Evolutionary conservation across 2,113 vertebrate genomes (phyloP), one percentile per base, ranked within the genome.

Genomic region (Mormoops blainvillei): DNA sequence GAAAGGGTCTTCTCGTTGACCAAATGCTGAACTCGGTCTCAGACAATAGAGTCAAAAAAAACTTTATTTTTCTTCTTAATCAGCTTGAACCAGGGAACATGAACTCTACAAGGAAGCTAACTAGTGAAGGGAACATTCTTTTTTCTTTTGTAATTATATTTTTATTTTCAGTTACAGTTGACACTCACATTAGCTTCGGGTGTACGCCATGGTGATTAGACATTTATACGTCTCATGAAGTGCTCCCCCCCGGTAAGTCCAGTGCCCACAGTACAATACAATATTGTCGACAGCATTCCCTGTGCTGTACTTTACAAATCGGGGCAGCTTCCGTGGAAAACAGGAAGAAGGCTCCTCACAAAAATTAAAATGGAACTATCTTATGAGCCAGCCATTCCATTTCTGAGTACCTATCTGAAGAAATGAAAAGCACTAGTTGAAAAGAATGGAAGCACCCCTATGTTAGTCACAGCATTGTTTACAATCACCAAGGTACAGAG

Each of bases 301-400:
- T 12, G 0, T 3, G 74, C 31, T 13, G 16, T 1, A 3, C 18
- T 52, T 20, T 5, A 52, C 45, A 50, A 2, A 50, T 15, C 1
- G 74, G 31, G 12, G 28, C 33, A 33, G 15, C 16, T 5, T 20
- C 45, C 28, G 1, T 33, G 73, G 43, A 18, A 50, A 50, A 33
- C 73, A 50, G 18, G 4, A 13, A 22, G 48, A n/a, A n/a, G 45
- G 74, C 3, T 22, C 18, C 74, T 52, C 74, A 22, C 2, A 3
- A 52, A 48, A 52, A 19, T 22, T 13, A 77, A 33, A n/a, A 2
- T 16, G 13, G 45, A 33, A 52, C 48, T n/a, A 4, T 2, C 18
- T 19, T 2, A 22, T n/a, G 31, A 22, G 10, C 31, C 48, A 20
- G 45, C 3, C 2, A 3, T 22, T n/a, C 74, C 31, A 22, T 5